phyloP scores from a whole-genome alignment of 2,113 vertebrate species.

The Tychaedon coryphoeus region DNA sequence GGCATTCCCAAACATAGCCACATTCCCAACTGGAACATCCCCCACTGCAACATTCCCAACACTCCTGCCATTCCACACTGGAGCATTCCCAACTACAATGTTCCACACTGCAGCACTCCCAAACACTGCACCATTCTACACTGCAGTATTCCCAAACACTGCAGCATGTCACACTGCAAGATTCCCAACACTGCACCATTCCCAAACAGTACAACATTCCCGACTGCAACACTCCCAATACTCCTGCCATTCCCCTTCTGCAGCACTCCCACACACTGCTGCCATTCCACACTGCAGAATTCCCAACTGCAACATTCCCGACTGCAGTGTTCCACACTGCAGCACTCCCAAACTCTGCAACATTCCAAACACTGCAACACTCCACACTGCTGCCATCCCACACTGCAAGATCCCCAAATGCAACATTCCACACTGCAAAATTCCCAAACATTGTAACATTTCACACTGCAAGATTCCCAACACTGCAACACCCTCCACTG shows the following conservation, averaged over 20 bases:
- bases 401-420: too few relatives aligned
- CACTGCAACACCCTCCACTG: too few relatives aligned
- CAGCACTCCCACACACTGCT: not conserved
- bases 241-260: too few relatives aligned
- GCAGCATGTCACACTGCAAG: not conserved
- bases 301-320: not conserved
- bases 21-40: not conserved
- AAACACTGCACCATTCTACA: too few relatives aligned
- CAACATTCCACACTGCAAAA: not conserved
- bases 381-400: not conserved
- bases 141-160: not conserved
- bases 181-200: not conserved
- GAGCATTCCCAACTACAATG: too few relatives aligned
- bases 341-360: not conserved
- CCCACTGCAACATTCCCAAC: not conserved
- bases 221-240: not conserved
- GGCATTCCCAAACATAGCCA: not conserved
- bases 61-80: not conserved
- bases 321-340: not conserved
- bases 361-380: not conserved
- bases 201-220: not conserved
- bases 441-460: too few relatives aligned
- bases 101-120: too few relatives aligned
- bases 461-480: not conserved
- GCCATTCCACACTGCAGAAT: fast-evolving